Evolutionary conservation across 2,888 invertebrate genomes (phyloP), one percentile per base, ranked within the genome.

Genomic region (Pammene aurita): DNA sequence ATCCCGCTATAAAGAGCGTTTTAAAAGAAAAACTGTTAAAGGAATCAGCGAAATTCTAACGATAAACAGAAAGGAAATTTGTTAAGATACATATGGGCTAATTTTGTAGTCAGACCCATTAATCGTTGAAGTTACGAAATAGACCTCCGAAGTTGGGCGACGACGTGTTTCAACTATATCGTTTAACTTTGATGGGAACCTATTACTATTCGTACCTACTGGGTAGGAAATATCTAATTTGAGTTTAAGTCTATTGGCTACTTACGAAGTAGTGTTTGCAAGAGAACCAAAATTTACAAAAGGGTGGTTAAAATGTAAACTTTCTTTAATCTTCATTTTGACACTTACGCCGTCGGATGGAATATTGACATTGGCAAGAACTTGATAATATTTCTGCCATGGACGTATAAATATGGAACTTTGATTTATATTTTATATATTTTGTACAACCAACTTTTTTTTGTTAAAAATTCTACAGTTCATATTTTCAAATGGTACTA

Each of bases 41-140:
- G 81, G 84, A 89, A 90, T 90, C 90, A 89, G 90, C 88, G 80
- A 79, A 87, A 89, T 86, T 83, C 84, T 78, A 83, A 87, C 84
- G 84, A 90, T 88, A 90, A 90, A 90, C 87, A 87, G 84, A n/a
- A 2, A 46, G n/a, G 44, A 7, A 38, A 38, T 38, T 2, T 38
- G 0, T 38, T 38, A 6, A 9, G 9, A 38, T 38, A 38, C 38
- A 1, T 56, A 38, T 48, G 42, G 66, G 18, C 16, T 60, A 66
- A 66, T 60, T 60, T 46, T 11, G 14, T 16, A 60, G 26, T 4
- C 26, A 26, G 26, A 72, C 76, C 83, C 83, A 84, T 84, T 85
- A 85, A 86, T 87, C 84, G 84, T 78, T 78, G 66, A 78, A 80
- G 83, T 82, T 85, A 79, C 79, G 79, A 78, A 84, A 82, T 63